Evolutionary conservation across 1,140 invertebrate genomes (phyloP), one percentile per base, ranked within the genome.

Genomic region (Megathymus violae): DNA sequence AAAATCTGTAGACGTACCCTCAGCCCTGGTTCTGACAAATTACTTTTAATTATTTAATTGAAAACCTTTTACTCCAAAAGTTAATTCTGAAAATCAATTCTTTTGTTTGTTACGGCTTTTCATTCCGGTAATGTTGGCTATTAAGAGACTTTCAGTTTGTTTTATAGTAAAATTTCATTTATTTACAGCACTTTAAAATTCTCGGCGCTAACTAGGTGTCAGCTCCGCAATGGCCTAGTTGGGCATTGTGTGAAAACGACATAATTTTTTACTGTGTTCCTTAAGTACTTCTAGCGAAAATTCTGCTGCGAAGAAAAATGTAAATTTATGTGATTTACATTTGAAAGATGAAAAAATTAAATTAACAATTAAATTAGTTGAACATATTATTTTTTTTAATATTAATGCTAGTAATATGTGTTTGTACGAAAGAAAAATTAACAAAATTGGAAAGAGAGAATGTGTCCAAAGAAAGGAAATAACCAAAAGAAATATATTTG

Each of bases 91-190:
- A 10, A 43, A 43, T 43, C 10, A 10, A 43, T 43, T 17, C 15
- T 15, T 43, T 43, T 43, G 10, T 17, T 17, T 7, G n/a, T n/a
- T n/a, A n/a, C 2, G 4, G 15, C 15, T 19, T 16, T 19, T 9
- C 1, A 1, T 6, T 17, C 15, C 13, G 15, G 13, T 13, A 9
- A 43, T 0, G 6, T 43, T 10, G 41, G 27, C 27, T 31, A 31
- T 31, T 31, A 31, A 1, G 27, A 31, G 22, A 31, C 41, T 43
- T 43, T 43, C 1, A 43, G 41, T 17, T 43, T 43, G 41, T 43
- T 10, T 31, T 31, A 4, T 43, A 43, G 13, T 14, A 43, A 17
- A 43, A 43, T 9, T 43, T 43, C 9, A 43, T 43, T 43, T 43
- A 19, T 19, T 17, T 19, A 17, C 4, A 3, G 27, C 9, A 31